Evolutionary conservation across 2,113 vertebrate genomes (phyloP), one percentile per base, ranked within the genome.

Genomic region (Taxidea taxus): DNA sequence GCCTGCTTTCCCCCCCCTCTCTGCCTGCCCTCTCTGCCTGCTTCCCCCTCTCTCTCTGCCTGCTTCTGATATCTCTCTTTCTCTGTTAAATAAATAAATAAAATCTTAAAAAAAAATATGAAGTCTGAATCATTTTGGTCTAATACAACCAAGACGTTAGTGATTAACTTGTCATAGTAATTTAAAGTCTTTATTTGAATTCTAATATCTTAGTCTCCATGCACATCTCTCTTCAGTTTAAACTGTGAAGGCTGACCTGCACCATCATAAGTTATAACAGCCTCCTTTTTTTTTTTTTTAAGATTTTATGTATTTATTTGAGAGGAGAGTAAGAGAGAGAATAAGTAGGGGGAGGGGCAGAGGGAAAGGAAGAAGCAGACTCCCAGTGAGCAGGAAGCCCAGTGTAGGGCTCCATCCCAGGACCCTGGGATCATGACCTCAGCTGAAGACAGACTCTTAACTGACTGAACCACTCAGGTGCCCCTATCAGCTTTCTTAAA

Each of bases 181-280:
- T 74, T 92, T 93, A 78, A 96, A 80, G 31, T 85, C 14, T 91
- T 75, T 62, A 37, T 92, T 94, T 94, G 64, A 88, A 94, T 92
- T 95, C 42, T 87, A 95, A 49, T 75, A 72, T 56, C 34, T 91
- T 92, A 62, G 54, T 90, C 54, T 95, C 29, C 60, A 23, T 54
- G 34, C 0, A 39, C 12, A 84, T 74, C 44, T 91, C 62, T 62
- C 27, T 88, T 91, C 54, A 88, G 23, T 74, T 88, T 86, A 68
- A 82, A 88, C 23, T 62, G 31, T 72, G 18, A 83, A 91, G 49
- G 56, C 51, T 89, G 51, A 68, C 51, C 51, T 60, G 23, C 21
- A 44, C 66, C 15, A 42, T 70, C 15, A 44, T 78, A 77, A 77
- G 44, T 80, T 90, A 29, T 34, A 80, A 88, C 87, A 58, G 3